Evolutionary conservation across 2,797 vertebrate species (phyloP), one percentile per base, ranked within the genome.

Genomic region (Notoglanidium macrostoma): DNA sequence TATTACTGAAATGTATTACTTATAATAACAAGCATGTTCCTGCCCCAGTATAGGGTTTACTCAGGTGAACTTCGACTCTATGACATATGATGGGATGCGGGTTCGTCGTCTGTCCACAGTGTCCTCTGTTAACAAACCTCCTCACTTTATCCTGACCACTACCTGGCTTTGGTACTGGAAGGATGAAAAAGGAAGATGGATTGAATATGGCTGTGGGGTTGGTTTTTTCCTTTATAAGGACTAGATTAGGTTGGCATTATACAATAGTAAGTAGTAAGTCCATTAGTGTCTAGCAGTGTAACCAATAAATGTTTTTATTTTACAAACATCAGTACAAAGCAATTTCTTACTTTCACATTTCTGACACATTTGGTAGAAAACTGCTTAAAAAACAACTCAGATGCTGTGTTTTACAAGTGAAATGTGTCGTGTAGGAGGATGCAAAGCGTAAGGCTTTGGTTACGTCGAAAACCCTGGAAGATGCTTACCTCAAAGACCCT

Each of bases 81-180:
- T 99, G 98, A 94, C 9, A 0, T 95, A 84, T 6, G 94, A 87
- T 21, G 80, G 84, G 7, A 76, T 85, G 89, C 92, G 86, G 32
- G 95, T 97, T 49, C 96, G 96, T 17, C 98, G 98, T 7, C 95
- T 98, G 82, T 97, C 97, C 92, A 99, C 98, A 0, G 92, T 93
- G 17, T 98, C 97, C 14, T 97, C 97, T 0, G 94, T 96, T 83
- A 95, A 95, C 35, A 98, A 95, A 91, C 96, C 97, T 0, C 94
- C 96, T 40, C 93, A 97, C 91, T 97, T 95, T 88, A 95, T 97
- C 86, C 95, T 98, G 35, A 98, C 98, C 70, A 99, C 98, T 1
- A 90, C 97, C 80, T 99, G 98, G 98, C 63, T 96, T 72, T 99
- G 98, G 98, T 97, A 97, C 94, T 98, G 97, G 97, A 93, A 92